Base-by-base conservation (phyloP, 2,113 vertebrate species). In the Sterna hirundo region DNA sequence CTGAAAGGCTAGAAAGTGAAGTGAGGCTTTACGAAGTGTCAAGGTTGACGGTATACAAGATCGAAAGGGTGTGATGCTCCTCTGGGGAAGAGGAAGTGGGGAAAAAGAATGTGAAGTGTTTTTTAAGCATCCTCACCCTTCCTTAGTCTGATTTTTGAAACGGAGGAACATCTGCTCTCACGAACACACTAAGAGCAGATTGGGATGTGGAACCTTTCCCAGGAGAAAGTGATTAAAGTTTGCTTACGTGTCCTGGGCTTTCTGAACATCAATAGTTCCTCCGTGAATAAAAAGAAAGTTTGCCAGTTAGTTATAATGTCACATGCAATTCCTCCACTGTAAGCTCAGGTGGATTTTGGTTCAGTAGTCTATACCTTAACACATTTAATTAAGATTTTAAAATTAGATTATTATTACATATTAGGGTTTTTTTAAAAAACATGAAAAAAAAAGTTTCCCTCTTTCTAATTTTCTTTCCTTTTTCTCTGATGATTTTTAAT, bases 1-100 rank as follows among this genome's bases (percentile, higher is more conserved):
- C 90, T 95, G 95, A 84, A 94, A 89, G 92, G 84, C 80, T 49
- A 38, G 84, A 69, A 82, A 84, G 75, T 5, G 88, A 84, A 91
- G 69, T 65, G 11, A 70, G 65, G 87, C 90, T 85, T 76, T 29
- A 44, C 3, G 5, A 7, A 62, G 92, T 62, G 96, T 86, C 90
- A 85, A 85, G 92, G 90, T 79, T 15, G 38, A 65, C 7, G 7
- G 81, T 9, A 34, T 3, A 20, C 5, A 10, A 46, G 86, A 70
- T 40, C 0, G 58, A 38, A 82, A 81, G 69, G 79, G 60, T 74
- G 88, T 55, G 86, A 93, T 78, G 62, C 84, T 91, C 77, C 80
- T 75, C 57, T 12, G 88, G 46, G 81, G 5, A 11, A 58, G 23
- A 58, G 90, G 86, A 79, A 88, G 30, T 8, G 42, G 47, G 36